Evolutionary conservation across 2,113 vertebrate species (phyloP).

Genomic region (Heterochromis multidens): DNA sequence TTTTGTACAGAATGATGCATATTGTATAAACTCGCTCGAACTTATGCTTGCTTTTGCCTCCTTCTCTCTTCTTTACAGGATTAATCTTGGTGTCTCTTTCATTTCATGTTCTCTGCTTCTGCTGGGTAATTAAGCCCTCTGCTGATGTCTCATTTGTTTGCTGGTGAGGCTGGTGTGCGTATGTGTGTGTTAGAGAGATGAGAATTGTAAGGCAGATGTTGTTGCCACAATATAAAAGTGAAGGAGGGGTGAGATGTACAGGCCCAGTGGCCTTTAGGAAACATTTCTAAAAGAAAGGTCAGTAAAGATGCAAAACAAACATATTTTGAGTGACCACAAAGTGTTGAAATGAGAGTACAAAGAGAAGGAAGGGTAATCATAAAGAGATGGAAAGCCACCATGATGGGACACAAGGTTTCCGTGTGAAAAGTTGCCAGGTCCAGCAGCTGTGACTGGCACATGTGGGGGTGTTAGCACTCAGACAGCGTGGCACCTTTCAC

Average conservation of each 20-base stretch:
- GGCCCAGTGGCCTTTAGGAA: too few relatives aligned
- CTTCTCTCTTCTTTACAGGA: neutral
- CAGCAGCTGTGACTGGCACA: too few relatives aligned
- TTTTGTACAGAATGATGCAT: constrained; percentile 4
- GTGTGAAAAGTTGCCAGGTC: too few relatives aligned
- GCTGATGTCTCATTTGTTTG: constrained; percentile 9
- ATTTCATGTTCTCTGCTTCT: constrained; percentile 24
- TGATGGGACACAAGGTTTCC: too few relatives aligned
- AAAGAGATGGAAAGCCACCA: too few relatives aligned
- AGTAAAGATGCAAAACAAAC: neutral
- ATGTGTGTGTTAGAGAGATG: neutral
- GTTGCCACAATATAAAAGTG: neutral
- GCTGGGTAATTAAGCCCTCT: constrained; percentile 12
- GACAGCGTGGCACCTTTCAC: too few relatives aligned
- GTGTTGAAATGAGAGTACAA: too few relatives aligned
- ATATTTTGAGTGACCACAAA: too few relatives aligned
- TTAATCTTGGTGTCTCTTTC: constrained; percentile 24
- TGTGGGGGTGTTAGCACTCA: too few relatives aligned
- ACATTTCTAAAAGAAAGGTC: neutral
- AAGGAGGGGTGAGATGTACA: neutral
- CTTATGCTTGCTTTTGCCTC: neutral
- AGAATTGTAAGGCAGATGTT: neutral
- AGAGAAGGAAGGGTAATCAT: too few relatives aligned
- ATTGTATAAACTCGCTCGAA: neutral
- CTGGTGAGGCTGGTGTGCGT: neutral